Percentiles rank a stretch among this genome's conserved stretches.
These are phyloP conservation scores for Barbus barbus DNA, from an alignment of 2,113 vertebrate genomes.

Conservation along the genomic window DNA sequence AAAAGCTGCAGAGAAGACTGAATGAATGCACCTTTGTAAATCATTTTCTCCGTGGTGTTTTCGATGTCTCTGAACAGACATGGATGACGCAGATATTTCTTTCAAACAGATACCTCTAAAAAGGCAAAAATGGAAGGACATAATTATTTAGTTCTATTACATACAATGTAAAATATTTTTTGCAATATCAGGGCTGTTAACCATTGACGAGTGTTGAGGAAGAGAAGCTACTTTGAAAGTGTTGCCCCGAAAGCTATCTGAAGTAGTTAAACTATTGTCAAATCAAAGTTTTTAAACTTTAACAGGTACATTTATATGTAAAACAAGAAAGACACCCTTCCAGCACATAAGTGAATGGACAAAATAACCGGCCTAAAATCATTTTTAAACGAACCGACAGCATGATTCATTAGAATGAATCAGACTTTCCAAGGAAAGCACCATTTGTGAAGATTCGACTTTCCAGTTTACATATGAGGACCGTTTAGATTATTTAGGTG, in stretches of 20 bases:
- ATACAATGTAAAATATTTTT: neutral
- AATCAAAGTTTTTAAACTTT: neutral
- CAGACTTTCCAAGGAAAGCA: neutral
- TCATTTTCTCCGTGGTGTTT: conserved; percentile 17
- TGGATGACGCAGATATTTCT: neutral
- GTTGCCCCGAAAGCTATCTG: neutral
- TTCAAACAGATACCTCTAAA: conserved; percentile 38
- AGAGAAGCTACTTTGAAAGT: neutral
- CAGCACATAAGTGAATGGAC: no score
- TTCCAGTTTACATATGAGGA: neutral
- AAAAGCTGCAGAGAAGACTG: neutral
- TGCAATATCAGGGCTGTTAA: neutral
- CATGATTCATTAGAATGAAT: neutral
- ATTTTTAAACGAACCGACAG: neutral
- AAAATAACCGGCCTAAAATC: neutral
- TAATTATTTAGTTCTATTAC: no score
- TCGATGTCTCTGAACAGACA: neutral
- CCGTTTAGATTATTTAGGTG: neutral
- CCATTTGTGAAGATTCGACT: neutral
- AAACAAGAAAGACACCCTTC: no score
- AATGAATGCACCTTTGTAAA: conserved; percentile 35
- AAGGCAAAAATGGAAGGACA: neutral
- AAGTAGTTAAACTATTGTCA: neutral
- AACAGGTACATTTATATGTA: neutral
- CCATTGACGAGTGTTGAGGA: neutral